Base-by-base conservation (phyloP, 2,797 vertebrate species). In the Pelobates cultripes region DNA sequence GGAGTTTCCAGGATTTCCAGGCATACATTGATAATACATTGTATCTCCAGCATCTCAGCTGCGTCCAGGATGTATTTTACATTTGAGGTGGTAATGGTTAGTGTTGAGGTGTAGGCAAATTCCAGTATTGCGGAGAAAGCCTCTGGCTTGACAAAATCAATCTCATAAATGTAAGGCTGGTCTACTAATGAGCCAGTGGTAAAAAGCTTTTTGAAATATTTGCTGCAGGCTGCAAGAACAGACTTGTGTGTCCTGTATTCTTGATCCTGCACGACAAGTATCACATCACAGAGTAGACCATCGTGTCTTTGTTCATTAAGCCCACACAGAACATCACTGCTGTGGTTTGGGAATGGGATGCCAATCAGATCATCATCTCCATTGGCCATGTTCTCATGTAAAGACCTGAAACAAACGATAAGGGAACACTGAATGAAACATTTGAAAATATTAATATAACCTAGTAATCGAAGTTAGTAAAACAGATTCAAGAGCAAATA, bases 141-240 rank as follows among this genome's bases (percentile, higher is more conserved):
- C 84, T 99, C 97, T 0, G 97, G 96, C 82, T 95, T 96, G 60
- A 99, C 97, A 70, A 99, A 99, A 92, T 99, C 96, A 68, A 99
- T 97, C 94, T 99, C 96, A 3, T 99, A 99, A 88, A 98, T 90
- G 2, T 94, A 95, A 64, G 97, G 95, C 86, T 94, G 91, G 15
- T 94, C 95, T 0, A 93, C 91, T 80, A 95, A 89, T 74, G 92
- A 93, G 84, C 95, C 94, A 0, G 97, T 95, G 0, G 97, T 99
- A 92, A 99, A 99, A 87, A 99, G 97, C 87, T 99, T 99, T 90
- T 99, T 98, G 87, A 99, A 99, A 88, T 99, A 99, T 87, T 99
- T 97, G 91, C 97, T 99, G 92, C 97, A 99, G 86, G 98, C 98
- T 0, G 98, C 98, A 87, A 99, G 93, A 13, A 99, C 96, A 0